A percentile compares a stretch with the other conserved stretches of the same genome.
Evolutionary conservation across 2,888 invertebrate species (phyloP).

Genomic region (Deilephila elpenor): DNA sequence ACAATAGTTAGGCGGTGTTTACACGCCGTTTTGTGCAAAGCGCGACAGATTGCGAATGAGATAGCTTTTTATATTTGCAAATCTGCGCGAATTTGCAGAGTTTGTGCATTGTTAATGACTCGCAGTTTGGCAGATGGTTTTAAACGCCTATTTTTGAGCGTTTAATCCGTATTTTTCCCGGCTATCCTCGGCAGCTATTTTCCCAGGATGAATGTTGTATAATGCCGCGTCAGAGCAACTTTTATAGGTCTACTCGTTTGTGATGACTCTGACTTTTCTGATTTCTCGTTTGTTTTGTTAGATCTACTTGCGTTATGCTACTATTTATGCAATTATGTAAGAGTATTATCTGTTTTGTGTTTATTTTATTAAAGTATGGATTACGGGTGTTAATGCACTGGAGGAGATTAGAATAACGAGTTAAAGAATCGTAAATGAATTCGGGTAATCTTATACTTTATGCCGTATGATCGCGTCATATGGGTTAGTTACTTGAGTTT

Average conservation of each 20-base stretch:
- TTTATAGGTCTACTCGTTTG: neutral
- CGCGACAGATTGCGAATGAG: constrained; percentile 55
- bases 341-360: too few species aligned
- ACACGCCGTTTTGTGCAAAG: constrained; percentile 53
- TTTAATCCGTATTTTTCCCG: neutral
- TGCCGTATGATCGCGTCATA: too few species aligned
- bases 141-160: constrained; percentile 1
- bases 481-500: too few species aligned
- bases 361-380: too few species aligned
- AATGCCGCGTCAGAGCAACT: neutral
- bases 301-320: neutral
- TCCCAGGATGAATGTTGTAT: neutral
- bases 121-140: constrained; percentile 16
- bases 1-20: constrained; percentile 71
- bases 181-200: neutral
- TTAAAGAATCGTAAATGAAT: too few species aligned
- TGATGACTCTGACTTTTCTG: neutral
- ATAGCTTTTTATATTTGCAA: constrained; percentile 25
- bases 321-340: too few species aligned
- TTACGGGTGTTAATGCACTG: too few species aligned
- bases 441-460: too few species aligned
- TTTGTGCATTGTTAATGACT: constrained; percentile 20
- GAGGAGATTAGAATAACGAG: too few species aligned
- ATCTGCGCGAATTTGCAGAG: constrained; percentile 14
- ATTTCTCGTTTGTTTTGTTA: neutral